phyloP scores from a whole-genome alignment of 2,113 vertebrate genomes.

The Sigmodon hispidus region DNA sequence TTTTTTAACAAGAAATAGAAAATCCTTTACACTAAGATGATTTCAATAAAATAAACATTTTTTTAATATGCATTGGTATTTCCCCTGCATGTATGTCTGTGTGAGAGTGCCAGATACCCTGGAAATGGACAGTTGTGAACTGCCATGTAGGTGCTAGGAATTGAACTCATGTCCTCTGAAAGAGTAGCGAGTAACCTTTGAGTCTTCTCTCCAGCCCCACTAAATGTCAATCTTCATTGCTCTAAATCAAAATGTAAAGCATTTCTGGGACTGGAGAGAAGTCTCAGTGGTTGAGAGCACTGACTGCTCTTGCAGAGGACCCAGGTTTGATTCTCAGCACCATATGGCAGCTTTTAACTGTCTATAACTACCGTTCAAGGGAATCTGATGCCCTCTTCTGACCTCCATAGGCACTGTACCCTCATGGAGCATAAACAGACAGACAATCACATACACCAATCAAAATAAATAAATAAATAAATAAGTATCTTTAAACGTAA shows the following conservation, averaged over 20 bases:
- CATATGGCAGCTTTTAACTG: not conserved
- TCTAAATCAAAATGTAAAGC: slow-evolving; percentile 31
- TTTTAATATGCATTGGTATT: not conserved
- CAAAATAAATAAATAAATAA: not conserved
- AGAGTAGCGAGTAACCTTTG: not conserved
- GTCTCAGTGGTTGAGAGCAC: not conserved
- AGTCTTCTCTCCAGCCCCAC: not conserved
- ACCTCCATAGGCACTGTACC: not conserved
- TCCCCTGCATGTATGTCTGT: not conserved
- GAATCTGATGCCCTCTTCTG: not conserved
- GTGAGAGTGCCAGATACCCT: not conserved
- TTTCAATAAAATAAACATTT: not conserved
- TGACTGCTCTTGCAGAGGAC: not conserved
- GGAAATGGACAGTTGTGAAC: not conserved
- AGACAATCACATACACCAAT: not conserved
- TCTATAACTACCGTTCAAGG: not conserved
- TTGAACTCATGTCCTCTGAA: not conserved
- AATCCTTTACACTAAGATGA: not conserved
- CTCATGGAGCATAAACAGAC: not conserved
- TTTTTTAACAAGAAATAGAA: slow-evolving; percentile 22
- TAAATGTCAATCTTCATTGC: not conserved
- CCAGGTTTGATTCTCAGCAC: not conserved
- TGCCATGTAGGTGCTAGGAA: not conserved
- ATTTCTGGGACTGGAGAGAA: not conserved
- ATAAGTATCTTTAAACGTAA: not conserved